Evolutionary conservation across 2,888 invertebrate species (phyloP).

Genomic region (Sphaerophoria taeniata): DNA sequence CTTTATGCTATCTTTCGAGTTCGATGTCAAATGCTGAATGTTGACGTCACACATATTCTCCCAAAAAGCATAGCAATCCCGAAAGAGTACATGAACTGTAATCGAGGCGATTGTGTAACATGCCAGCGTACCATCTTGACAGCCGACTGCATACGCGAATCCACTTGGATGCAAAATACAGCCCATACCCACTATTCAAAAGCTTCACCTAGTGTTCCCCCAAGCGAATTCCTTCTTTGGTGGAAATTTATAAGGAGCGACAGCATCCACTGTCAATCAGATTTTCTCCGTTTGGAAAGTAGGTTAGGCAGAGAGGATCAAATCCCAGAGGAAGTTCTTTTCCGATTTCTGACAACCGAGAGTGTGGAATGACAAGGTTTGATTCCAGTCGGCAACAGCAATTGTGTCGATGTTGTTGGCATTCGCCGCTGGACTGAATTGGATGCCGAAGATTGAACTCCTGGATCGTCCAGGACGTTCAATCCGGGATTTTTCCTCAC

Average conservation of each 20-base stretch:
- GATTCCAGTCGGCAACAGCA: conserved; percentile 96
- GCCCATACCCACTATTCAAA: conserved; percentile 94
- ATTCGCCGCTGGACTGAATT: conserved; percentile 86
- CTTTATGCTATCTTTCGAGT: conserved; percentile 96
- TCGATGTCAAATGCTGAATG: conserved; percentile 94
- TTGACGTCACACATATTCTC: conserved; percentile 99
- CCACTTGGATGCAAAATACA: conserved; percentile 90
- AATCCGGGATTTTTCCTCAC: conserved; percentile 95
- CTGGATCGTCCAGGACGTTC: conserved; percentile 89
- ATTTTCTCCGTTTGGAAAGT: conserved; percentile 92
- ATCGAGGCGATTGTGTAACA: conserved; percentile 96
- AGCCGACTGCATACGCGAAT: conserved; percentile 90
- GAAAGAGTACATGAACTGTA: conserved; percentile 97
- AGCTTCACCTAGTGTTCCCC: conserved; percentile 89
- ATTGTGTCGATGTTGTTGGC: conserved; percentile 86
- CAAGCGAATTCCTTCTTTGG: conserved; percentile 91
- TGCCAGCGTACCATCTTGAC: conserved; percentile 97
- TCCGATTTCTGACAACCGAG: conserved; percentile 91
- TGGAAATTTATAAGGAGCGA: conserved; percentile 89
- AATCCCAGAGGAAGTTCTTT: conserved; percentile 89
- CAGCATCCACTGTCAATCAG: conserved; percentile 92
- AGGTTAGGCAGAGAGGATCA: conserved; percentile 90
- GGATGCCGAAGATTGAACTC: conserved; percentile 90
- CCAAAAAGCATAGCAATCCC: conserved; percentile 94
- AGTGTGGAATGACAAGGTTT: conserved; percentile 94